These are phyloP conservation scores for Urechis unicinctus DNA, from an alignment of 2,888 invertebrate species.

Conservation along the genomic window DNA sequence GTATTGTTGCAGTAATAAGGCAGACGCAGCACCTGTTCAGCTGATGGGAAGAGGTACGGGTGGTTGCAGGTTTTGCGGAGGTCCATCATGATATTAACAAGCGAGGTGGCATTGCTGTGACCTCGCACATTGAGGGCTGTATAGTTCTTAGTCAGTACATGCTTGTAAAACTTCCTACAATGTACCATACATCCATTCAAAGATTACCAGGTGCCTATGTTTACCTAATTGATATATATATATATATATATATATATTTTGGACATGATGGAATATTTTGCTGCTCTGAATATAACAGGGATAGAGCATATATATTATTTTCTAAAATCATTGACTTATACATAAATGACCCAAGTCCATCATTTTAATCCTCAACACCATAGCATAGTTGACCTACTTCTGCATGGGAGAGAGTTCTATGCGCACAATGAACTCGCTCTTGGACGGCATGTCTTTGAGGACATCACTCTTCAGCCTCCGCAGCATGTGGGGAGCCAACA, in stretches of 20 bases:
- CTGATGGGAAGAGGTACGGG: constrained; percentile 91
- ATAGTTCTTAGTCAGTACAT: constrained; percentile 91
- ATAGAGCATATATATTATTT: background rate
- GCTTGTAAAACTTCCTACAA: constrained; percentile 85
- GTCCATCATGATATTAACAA: constrained; percentile 98
- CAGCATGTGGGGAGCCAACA: constrained; percentile 27
- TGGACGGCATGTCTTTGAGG: constrained; percentile 25
- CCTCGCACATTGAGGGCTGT: constrained; percentile 92
- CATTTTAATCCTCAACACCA: background rate
- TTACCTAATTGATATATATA: too few relatives aligned
- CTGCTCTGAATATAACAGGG: too few relatives aligned
- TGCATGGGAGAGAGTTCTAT: constrained; percentile 25
- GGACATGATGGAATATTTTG: too few relatives aligned
- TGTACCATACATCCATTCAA: background rate
- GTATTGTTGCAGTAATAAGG: background rate
- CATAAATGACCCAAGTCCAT: too few relatives aligned
- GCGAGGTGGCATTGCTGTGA: constrained; percentile 68
- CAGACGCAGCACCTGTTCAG: constrained; percentile 54
- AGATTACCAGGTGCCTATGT: too few relatives aligned
- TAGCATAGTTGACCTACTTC: constrained; percentile 16
- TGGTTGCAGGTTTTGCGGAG: constrained; percentile 97
- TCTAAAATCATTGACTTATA: too few relatives aligned
- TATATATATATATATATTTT: too few relatives aligned
- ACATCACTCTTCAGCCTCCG: constrained; percentile 26
- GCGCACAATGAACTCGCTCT: constrained; percentile 24